phyloP scores from a whole-genome alignment of 2,113 vertebrate species.

The Rhagologus leucostigma region DNA sequence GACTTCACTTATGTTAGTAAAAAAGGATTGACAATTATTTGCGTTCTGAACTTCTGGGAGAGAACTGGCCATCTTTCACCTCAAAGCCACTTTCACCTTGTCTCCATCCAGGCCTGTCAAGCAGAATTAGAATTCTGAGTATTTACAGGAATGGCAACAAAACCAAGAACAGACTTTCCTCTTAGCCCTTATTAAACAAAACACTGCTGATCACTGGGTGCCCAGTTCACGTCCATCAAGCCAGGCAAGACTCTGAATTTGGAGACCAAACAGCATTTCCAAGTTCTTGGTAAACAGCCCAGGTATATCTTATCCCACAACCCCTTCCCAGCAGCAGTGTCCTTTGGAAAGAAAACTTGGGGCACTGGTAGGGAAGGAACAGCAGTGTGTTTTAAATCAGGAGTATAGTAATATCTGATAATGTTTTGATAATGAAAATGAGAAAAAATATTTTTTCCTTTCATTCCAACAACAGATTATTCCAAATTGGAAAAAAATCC shows the following conservation, averaged over 20 bases:
- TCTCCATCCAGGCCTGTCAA: not conserved
- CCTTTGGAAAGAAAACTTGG: not conserved
- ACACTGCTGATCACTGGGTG: not conserved
- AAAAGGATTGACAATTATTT: constrained; percentile 51
- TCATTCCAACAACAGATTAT: not conserved
- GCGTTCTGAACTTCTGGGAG: constrained; percentile 1
- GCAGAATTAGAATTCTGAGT: not conserved
- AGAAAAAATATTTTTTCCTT: not conserved
- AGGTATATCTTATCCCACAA: rapidly evolving
- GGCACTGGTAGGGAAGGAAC: not conserved
- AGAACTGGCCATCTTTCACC: not conserved
- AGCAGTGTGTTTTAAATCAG: not conserved
- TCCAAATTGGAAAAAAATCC: not conserved
- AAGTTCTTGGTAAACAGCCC: not conserved
- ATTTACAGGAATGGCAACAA: not conserved
- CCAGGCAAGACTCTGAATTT: not conserved
- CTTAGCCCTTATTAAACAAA: not conserved
- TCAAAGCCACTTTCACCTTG: not conserved
- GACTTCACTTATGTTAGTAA: not conserved
- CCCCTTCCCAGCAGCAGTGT: not conserved
- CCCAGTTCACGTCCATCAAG: not conserved
- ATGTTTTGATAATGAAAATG: not conserved
- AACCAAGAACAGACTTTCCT: not conserved
- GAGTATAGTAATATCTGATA: not conserved
- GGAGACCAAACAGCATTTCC: not conserved